phyloP scores from a whole-genome alignment of 2,888 invertebrate genomes.

The Eupithecia centaureata region DNA sequence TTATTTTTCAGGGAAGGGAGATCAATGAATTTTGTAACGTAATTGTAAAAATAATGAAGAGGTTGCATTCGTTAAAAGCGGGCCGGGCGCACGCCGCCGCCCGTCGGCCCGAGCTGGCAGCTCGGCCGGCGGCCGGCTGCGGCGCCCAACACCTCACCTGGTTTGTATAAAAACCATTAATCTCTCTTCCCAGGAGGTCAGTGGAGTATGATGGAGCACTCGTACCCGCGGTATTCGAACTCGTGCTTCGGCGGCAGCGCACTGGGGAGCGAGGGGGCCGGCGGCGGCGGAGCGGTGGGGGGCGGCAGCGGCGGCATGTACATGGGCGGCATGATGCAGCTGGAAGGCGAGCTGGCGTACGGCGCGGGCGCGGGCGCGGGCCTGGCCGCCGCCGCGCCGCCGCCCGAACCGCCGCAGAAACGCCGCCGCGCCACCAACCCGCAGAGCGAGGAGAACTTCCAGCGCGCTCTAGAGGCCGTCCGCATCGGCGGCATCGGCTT shows the following conservation, averaged over 20 bases:
- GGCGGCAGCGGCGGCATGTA: conserved; percentile 61
- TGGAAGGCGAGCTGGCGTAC: conserved; percentile 57
- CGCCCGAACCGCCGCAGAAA: conserved; percentile 78
- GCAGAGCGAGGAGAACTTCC: conserved; percentile 92
- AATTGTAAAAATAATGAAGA: conserved; percentile 15
- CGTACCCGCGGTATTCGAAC: conserved; percentile 89
- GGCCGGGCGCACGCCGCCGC: conserved; percentile 11
- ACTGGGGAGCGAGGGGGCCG: conserved; percentile 53
- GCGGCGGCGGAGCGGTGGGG: conserved; percentile 75
- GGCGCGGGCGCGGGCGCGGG: conserved; percentile 69
- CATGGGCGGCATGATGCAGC: conserved; percentile 79
- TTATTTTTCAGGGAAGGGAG: conserved; percentile 82
- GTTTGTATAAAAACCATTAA: conserved; percentile 72
- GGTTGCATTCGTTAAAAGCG: conserved; percentile 17
- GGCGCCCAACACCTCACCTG: neutral
- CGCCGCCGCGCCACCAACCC: conserved; percentile 90
- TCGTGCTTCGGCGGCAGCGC: conserved; percentile 86
- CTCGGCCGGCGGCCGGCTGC: neutral
- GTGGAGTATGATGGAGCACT: conserved; percentile 93
- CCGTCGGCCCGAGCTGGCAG: neutral
- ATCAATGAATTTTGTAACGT: conserved; percentile 67
- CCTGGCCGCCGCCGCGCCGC: conserved; percentile 64
- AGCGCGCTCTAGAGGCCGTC: conserved; percentile 91
- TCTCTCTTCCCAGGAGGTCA: conserved; percentile 91
- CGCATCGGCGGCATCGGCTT: conserved; percentile 93